These are phyloP conservation scores for Porites lutea DNA, from an alignment of 64 coral and sea anemone species.

Conservation along the genomic window DNA sequence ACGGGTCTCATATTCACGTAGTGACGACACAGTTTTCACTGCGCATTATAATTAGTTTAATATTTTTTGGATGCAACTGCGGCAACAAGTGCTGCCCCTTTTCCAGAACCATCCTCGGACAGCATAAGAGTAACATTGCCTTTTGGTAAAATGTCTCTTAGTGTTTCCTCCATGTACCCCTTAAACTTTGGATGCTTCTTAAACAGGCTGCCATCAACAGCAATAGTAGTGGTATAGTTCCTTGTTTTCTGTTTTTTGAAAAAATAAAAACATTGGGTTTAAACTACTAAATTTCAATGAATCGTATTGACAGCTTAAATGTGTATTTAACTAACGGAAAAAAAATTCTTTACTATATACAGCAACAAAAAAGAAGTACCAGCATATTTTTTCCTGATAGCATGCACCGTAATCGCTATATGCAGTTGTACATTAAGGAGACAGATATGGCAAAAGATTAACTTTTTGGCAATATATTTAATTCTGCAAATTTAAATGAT, in stretches of 20 bases:
- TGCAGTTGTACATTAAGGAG: too few species aligned
- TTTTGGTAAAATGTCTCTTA: conserved; percentile 76
- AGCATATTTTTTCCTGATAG: too few species aligned
- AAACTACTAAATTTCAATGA: background rate
- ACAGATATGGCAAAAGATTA: too few species aligned
- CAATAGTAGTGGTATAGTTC: conserved; percentile 76
- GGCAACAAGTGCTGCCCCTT: conserved; percentile 93
- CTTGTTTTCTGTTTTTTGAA: conserved; percentile 79
- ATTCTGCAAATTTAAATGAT: too few species aligned
- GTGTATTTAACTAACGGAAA: too few species aligned
- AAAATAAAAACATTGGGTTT: background rate
- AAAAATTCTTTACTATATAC: too few species aligned
- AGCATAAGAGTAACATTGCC: conserved; percentile 87
- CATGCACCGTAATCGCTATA: too few species aligned
- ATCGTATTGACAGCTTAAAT: too few species aligned
- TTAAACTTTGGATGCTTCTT: conserved; percentile 97
- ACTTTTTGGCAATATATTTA: too few species aligned
- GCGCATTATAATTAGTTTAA: background rate
- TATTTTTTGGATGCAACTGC: conserved; percentile 74
- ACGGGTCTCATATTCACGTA: background rate
- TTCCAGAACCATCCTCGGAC: conserved; percentile 98
- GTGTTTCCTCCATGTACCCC: conserved; percentile 87
- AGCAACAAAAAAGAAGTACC: too few species aligned
- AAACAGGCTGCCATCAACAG: conserved; percentile 97
- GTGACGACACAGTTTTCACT: background rate